Base-by-base conservation (phyloP, 64 coral and sea anemone species). In the Pachyseris speciosa region DNA sequence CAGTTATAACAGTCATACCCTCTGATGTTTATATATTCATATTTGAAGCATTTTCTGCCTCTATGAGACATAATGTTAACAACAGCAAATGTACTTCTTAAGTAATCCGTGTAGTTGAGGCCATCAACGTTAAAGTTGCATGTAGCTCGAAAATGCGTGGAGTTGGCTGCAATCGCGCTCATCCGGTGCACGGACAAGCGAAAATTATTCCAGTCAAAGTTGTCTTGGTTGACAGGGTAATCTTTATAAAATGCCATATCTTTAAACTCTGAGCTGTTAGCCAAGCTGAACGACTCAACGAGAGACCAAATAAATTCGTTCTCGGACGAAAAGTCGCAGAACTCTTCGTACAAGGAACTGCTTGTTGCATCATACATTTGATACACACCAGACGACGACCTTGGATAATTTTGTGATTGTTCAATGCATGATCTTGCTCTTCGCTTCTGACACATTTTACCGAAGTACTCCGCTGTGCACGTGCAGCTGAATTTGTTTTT, bases 121-220 rank as follows among this genome's bases (percentile, higher is more conserved):
- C 75, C 92, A 73, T 88, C 75, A 15, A 17, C 60, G 26, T 58
- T 69, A 78, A 70, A 94, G 65, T 94, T 94, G 53, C 92, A 94
- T 20, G 76, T 94, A 39, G 85, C 85, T 73, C 92, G 84, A 36
- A 86, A 64, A n/a, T 94, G 85, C 57, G 92, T 83, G 1, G 92
- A 86, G 9, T 17, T 16, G 27, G 53, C 69, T 17, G 69, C 57
- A 32, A 88, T 28, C 39, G 78, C 37, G 19, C 52, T 61, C 85
- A 94, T 94, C 1, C 32, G 37, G 17, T 15, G 37, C 44, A 60
- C 20, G 0, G 92, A 84, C 37, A 94, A 26, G 24, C 92, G 92
- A 28, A 87, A 94, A 15, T 69, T 67, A 74, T 68, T 37, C 92
- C 92, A 94, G 37, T 24, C 38, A 33, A 88, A 83, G 28, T 13